Evolutionary conservation across 1,140 invertebrate species (phyloP), one percentile per base, ranked within the genome.

Genomic region (Rhopalosiphum padi): DNA sequence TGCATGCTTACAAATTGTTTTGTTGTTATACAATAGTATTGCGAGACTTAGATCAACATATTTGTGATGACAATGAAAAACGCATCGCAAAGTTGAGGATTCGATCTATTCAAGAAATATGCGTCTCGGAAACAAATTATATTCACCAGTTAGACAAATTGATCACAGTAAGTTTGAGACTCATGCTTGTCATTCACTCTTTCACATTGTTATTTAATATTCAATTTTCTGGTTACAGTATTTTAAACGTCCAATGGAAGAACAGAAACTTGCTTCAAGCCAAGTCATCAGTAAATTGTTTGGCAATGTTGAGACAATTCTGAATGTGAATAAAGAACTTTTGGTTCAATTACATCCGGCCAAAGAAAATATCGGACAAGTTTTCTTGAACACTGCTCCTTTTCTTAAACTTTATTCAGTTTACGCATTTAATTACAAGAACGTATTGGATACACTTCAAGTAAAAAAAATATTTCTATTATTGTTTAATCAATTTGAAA

Each of bases 351-450:
- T 97, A 94, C 96, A 96, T 94, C 94, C 96, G 68, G 96, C 96
- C 94, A 95, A 95, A 90, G 95, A 96, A 87, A 96, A 97, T 95
- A 96, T 97, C 82, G 96, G 96, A 0, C 94, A 95, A 94, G 97
- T 97, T 18, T 97, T 98, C 94, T 95, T 96, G 1, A 97, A 96
- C 94, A 95, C 98, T 85, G 97, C 97, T 35, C 97, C 97, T 22
- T 98, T 97, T 95, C 96, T 98, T 43, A 98, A 98, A 95, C 95
- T 97, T 30, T 98, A 98, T 94, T 97, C 97, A 8, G 96, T 97
- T 4, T 98, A 97, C 95, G 97, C 97, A 3, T 97, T 97, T 92
- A 97, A 97, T 94, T 97, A 97, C 95, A 96, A 96, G 94, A 94
- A 91, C 91, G 90, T 94, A 48, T 91, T 94, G 68, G 55, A 60